These are phyloP conservation scores for Aphyosemion australe DNA, from an alignment of 2,113 vertebrate species.

Conservation along the genomic window DNA sequence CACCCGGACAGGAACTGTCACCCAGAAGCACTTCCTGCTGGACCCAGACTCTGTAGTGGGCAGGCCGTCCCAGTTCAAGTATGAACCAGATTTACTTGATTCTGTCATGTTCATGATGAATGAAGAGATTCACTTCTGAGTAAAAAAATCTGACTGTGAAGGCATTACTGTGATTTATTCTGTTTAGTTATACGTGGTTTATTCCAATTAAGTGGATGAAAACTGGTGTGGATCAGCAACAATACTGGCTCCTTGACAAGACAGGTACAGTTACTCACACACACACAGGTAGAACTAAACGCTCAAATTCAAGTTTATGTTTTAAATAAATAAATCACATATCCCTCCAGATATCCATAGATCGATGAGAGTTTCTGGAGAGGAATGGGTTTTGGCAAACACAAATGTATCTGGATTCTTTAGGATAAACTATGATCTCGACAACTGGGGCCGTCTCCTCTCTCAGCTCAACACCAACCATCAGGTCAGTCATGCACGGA, in stretches of 20 bases:
- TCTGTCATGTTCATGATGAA: constrained; percentile 5
- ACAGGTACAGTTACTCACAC: constrained; percentile 67
- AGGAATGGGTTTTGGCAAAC: constrained; percentile 88
- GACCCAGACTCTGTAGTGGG: constrained; percentile 78
- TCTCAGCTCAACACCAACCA: constrained; percentile 55
- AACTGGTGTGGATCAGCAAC: accelerated
- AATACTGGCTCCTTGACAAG: constrained; percentile 79
- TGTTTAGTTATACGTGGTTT: constrained; percentile 88
- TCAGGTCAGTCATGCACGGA: constrained; percentile 57
- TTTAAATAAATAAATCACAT: neutral
- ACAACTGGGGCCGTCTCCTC: constrained; percentile 88
- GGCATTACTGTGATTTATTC: neutral
- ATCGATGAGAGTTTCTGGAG: constrained; percentile 23
- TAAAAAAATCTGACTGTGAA: neutral
- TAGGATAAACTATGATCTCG: constrained; percentile 90
- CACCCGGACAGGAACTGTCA: constrained; percentile 76
- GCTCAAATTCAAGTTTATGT: neutral
- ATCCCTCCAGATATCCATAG: constrained; percentile 42
- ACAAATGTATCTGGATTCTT: constrained; percentile 86
- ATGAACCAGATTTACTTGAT: constrained; percentile 58
- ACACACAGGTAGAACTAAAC: too few species aligned
- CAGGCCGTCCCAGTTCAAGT: constrained; percentile 85
- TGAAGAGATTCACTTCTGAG: neutral
- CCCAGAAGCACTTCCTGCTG: constrained; percentile 89
- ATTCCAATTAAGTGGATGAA: constrained; percentile 85